A percentile compares a stretch with the other conserved stretches of the same genome.
Evolutionary conservation across 1,140 invertebrate species (phyloP).

Genomic region (Delia radicum): DNA sequence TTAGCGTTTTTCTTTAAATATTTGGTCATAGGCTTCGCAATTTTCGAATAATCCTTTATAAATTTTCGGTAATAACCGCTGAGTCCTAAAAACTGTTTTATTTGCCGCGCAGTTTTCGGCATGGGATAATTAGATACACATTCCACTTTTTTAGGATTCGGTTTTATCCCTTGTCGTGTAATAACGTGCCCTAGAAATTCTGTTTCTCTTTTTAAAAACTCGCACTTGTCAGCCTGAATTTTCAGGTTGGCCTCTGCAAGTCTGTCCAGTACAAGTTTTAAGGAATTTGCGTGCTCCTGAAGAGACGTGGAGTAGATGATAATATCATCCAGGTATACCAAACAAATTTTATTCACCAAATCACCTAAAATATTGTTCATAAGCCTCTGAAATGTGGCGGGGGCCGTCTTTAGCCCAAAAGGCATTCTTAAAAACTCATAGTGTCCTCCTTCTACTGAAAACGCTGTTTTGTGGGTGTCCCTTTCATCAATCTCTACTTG

Average conservation of each 20-base stretch:
- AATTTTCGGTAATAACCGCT: constrained; percentile 21
- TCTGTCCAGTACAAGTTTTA: not conserved
- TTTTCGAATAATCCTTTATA: constrained; percentile 24
- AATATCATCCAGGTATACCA: not conserved
- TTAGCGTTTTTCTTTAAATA: constrained; percentile 25
- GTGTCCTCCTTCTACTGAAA: constrained; percentile 47
- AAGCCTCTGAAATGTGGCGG: constrained; percentile 56
- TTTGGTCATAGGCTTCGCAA: constrained; percentile 17
- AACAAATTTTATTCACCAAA: not conserved
- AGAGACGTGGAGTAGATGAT: not conserved
- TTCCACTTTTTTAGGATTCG: constrained; percentile 22
- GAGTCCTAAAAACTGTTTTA: constrained; percentile 20
- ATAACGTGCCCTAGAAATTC: constrained; percentile 15
- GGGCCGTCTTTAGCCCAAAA: constrained; percentile 55
- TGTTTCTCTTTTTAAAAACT: constrained; percentile 7
- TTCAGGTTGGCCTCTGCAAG: not conserved
- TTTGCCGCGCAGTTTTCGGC: constrained; percentile 4
- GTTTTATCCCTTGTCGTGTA: constrained; percentile 10
- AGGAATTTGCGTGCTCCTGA: not conserved
- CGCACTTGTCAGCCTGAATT: not conserved
- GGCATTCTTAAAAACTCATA: constrained; percentile 55
- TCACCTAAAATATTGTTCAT: constrained; percentile 38
- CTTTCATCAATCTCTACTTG: not conserved
- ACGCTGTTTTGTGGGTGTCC: constrained; percentile 57
- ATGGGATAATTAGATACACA: constrained; percentile 4